Evolutionary conservation across 2,113 vertebrate species (phyloP), one percentile per base, ranked within the genome.

Genomic region (Trochalopteron elliotii): DNA sequence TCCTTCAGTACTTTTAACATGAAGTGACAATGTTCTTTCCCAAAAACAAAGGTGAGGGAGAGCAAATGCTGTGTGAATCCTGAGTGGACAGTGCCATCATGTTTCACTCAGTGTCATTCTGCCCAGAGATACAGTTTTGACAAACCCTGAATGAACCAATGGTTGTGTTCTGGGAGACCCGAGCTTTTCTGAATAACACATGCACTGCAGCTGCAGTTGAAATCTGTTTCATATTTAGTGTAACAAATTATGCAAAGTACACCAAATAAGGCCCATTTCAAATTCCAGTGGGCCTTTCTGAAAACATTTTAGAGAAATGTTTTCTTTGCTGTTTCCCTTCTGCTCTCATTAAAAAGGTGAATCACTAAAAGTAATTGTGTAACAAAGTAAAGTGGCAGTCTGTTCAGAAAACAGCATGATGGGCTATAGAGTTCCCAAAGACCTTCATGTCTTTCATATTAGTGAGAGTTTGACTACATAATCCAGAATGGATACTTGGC

Each of bases 191-290:
- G 75, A 60, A 15, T 71, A 87, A 85, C 90, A 87, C 83, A 79
- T 97, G 96, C 80, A 69, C 88, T 65, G 89, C 94, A 94, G 88
- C 71, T 95, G 96, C 76, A 45, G 44, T 7, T 87, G 53, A 89
- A 96, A 96, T 97, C 97, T 97, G 98, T 87, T 97, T 98, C 96
- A 52, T 83, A 97, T 98, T 98, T 97, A 94, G 95, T 90, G 95
- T 87, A 72, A 97, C 96, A 94, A 96, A 97, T 97, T 97, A 94
- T 91, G 97, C 95, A 98, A 97, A 98, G 95, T 93, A 95, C 94
- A 93, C 95, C 88, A 96, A 96, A 97, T 94, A 94, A 74, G 96
- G 95, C 94, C 90, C 90, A 81, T 93, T 98, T 97, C 87, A 94
- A 97, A 96, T 96, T 96, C 96, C 97, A 95, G 42, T 74, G 97